Evolutionary conservation across 2,888 invertebrate genomes (phyloP).

Genomic region (Hyposoter dolosus): DNA sequence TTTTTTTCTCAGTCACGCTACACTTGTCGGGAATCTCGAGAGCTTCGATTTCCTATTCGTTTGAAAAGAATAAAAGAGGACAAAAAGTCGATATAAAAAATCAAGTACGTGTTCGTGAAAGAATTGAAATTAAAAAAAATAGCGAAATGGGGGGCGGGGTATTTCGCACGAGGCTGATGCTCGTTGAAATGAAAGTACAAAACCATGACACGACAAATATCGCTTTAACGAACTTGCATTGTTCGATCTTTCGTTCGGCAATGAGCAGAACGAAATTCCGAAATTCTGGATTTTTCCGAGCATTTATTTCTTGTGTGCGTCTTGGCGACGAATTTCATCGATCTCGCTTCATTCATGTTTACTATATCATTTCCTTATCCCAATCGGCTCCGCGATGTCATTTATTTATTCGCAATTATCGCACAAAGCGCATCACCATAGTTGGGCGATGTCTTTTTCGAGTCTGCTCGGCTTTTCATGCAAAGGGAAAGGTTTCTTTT

Average conservation of each 20-base stretch:
- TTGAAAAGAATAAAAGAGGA: constrained; percentile 20
- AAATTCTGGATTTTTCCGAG: constrained; percentile 9
- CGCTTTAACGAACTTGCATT: constrained; percentile 56
- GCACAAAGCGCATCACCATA: constrained; percentile 28
- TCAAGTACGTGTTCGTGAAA: constrained; percentile 25
- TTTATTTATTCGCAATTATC: constrained; percentile 46
- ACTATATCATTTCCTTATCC: too few species aligned
- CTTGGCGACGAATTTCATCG: background rate
- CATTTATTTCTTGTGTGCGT: background rate
- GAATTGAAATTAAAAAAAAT: constrained; percentile 1
- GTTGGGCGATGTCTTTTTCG: constrained; percentile 17
- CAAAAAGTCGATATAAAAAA: constrained; percentile 15
- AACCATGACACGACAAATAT: constrained; percentile 18
- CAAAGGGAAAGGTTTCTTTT: constrained; percentile 14
- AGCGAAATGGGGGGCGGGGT: background rate
- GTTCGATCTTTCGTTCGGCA: constrained; percentile 50
- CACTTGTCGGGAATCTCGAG: constrained; percentile 9
- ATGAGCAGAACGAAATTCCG: constrained; percentile 14
- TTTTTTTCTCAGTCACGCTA: background rate
- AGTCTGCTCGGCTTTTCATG: constrained; percentile 19
- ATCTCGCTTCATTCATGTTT: too few species aligned
- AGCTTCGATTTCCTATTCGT: constrained; percentile 13
- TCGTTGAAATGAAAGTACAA: constrained; percentile 19
- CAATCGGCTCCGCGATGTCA: background rate
- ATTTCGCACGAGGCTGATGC: constrained; percentile 18